These are phyloP conservation scores for Mormyrus proboscirostris DNA, from an alignment of 2,797 vertebrate genomes.

Conservation along the genomic window DNA sequence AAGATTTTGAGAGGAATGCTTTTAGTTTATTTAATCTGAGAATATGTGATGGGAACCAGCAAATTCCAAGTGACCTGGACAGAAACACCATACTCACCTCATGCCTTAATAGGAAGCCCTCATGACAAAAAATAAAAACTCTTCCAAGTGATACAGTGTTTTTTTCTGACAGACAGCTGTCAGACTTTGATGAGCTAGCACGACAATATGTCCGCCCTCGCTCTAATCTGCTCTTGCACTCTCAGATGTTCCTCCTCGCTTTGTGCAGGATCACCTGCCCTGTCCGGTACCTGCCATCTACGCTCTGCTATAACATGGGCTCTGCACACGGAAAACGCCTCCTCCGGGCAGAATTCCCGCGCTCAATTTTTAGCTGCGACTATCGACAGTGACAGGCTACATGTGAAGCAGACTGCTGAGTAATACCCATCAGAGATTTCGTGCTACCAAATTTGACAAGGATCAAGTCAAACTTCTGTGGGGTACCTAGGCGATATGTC, in stretches of 20 bases:
- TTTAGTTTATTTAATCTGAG: not conserved
- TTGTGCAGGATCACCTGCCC: slow-evolving; percentile 27
- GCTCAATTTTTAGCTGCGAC: not conserved
- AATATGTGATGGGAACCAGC: not conserved
- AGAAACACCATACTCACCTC: not conserved
- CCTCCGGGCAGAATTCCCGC: not conserved
- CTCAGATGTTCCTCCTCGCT: slow-evolving; percentile 36
- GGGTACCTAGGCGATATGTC: not conserved
- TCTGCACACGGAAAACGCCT: slow-evolving; percentile 36
- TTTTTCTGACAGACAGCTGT: slow-evolving; percentile 22
- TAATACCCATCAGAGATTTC: not conserved
- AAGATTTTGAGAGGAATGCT: not conserved
- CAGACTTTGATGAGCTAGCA: slow-evolving; percentile 34
- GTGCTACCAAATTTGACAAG: not conserved
- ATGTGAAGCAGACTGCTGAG: not conserved
- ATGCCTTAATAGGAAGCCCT: not conserved
- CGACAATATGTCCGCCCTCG: slow-evolving; percentile 27
- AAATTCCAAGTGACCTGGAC: not conserved
- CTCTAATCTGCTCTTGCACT: slow-evolving; percentile 41
- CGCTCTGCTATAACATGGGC: slow-evolving; percentile 26
- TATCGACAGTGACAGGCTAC: not conserved
- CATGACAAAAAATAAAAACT: not conserved
- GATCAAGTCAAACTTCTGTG: not conserved
- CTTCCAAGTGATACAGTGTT: not conserved
- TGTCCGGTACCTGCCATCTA: slow-evolving; percentile 40